Base-by-base conservation (phyloP, 2,888 invertebrate genomes). In the Drosophila lacicola region DNA sequence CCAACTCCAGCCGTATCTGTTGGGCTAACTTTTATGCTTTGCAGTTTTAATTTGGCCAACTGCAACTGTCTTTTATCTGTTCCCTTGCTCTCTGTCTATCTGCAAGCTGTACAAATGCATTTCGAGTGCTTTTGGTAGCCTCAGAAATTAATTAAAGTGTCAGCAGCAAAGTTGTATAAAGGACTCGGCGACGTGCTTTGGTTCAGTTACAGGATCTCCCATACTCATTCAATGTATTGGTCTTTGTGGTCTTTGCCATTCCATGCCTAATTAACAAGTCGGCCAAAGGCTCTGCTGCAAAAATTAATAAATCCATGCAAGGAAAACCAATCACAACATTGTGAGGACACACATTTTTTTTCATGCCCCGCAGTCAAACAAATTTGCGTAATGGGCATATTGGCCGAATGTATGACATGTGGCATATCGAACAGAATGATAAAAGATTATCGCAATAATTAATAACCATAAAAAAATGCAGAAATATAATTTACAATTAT, bases 271-370 rank as follows among this genome's bases (percentile, higher is more conserved):
- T 83, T 88, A 83, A 72, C 78, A 61, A 75, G 69, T 74, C 69
- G 67, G 41, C 60, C 74, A 70, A 65, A 47, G 69, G 64, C 63
- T 64, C 36, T 55, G 51, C 54, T 33, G 39, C 34, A 29, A 64
- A 68, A 62, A 80, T 62, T 66, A 76, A 76, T 69, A 68, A 78
- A 76, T 45, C 61, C 82, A 75, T 72, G 56, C 55, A 56, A 55
- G 60, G 41, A 58, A 65, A 82, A 82, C 85, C 88, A 88, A 82
- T 82, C 82, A 85, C 61, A 81, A 82, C 73, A 67, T 68, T 69
- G 62, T 51, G 63, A 66, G 70, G 66, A 57, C 81, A 45, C 29
- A 53, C 44, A 19, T 17, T 54, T 33, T 47, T 50, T 47, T 54
- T 41, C 19, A 44, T 57, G 44, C 29, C 61, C 42, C 9, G 37